phyloP scores from a whole-genome alignment of 2,888 invertebrate species.

The Drosophila dives region DNA sequence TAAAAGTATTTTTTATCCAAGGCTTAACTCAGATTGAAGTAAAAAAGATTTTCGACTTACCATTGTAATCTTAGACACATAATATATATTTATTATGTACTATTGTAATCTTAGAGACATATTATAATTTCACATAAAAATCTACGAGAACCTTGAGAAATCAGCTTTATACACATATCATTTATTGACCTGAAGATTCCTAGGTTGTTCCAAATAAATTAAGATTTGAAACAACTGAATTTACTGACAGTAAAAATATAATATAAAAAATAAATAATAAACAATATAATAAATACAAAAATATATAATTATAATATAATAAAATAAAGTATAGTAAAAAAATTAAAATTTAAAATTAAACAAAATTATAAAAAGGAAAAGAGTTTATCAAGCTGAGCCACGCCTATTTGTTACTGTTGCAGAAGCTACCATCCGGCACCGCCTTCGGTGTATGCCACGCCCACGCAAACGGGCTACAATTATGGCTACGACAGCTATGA shows the following conservation, averaged over 20 bases:
- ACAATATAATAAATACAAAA: neutral
- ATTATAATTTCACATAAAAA: too few relatives aligned
- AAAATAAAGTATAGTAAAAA: neutral
- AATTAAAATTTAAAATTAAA: too few relatives aligned
- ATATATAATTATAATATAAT: neutral
- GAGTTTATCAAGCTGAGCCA: neutral
- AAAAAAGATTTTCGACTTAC: neutral
- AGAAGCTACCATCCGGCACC: conserved; percentile 60
- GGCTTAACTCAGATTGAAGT: neutral
- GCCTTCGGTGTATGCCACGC: conserved; percentile 57
- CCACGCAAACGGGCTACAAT: conserved; percentile 38
- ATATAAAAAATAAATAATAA: neutral
- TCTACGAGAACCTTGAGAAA: neutral
- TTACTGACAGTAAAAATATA: neutral
- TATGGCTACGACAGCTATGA: conserved; percentile 70
- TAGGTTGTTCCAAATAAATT: neutral
- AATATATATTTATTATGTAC: too few relatives aligned
- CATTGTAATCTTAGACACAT: neutral
- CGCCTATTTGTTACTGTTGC: neutral
- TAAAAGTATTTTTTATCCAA: neutral
- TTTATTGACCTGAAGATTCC: neutral
- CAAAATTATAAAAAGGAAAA: neutral
- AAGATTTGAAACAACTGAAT: neutral
- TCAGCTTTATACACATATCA: neutral
- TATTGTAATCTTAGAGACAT: neutral